Percentiles rank a stretch among this genome's conserved stretches.
Conservation (phyloP, 2,113 vertebrate genomes). For the Crotophaga sulcirostris region DNA sequence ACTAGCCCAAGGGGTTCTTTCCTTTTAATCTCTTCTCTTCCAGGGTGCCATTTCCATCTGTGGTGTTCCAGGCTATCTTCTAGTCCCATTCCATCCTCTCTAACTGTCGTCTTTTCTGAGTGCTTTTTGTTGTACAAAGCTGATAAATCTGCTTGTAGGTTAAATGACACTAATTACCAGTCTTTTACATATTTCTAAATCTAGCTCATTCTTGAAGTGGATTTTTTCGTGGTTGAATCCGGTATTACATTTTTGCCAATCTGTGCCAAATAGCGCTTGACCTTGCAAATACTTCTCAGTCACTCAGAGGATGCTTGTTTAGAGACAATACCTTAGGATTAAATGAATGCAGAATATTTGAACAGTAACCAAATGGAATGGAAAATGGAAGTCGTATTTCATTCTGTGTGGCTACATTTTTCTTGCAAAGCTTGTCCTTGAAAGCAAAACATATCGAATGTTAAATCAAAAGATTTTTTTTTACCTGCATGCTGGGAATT, state of each 20-base stretch:
- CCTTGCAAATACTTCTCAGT: slow-evolving; percentile 63
- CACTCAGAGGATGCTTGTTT: background rate
- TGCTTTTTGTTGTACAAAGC: background rate
- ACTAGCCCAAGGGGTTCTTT: background rate
- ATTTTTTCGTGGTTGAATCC: background rate
- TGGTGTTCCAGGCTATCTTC: background rate
- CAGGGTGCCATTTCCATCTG: background rate
- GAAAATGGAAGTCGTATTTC: slow-evolving; percentile 75
- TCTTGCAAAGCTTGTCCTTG: slow-evolving; percentile 75
- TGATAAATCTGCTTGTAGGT: background rate
- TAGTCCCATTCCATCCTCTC: background rate
- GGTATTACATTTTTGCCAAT: background rate
- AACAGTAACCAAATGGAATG: slow-evolving; percentile 71
- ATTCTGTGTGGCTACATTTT: slow-evolving; percentile 70
- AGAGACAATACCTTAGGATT: slow-evolving; percentile 43
- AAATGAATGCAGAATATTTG: slow-evolving; percentile 72
- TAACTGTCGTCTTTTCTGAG: background rate
- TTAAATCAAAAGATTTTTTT: slow-evolving; percentile 72
- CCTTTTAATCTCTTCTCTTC: background rate
- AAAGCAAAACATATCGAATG: slow-evolving; percentile 73
- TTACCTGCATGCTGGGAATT: slow-evolving; percentile 67
- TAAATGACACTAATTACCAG: background rate
- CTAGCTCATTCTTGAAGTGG: background rate
- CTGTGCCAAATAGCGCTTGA: slow-evolving; percentile 34
- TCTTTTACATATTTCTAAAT: background rate